Percentiles rank a stretch among this genome's conserved stretches.
Evolutionary conservation across 2,113 vertebrate species (phyloP).

Genomic region (Amblyopsis rosae): DNA sequence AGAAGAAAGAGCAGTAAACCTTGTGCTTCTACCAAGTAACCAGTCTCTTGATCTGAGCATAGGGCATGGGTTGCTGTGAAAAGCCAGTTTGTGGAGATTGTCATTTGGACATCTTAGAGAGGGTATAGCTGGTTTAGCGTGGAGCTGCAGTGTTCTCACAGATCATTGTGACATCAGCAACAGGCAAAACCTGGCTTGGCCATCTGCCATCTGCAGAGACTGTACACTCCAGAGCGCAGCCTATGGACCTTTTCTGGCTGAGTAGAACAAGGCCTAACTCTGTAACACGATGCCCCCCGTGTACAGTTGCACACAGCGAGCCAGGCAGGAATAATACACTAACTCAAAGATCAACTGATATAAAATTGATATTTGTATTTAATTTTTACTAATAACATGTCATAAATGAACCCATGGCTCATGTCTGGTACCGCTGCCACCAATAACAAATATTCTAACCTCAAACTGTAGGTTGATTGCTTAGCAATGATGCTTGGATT

Average conservation of each 20-base stretch:
- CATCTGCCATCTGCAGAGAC: conserved; percentile 5
- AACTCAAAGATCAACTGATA: conserved; percentile 2
- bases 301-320: background rate
- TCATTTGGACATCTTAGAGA: background rate
- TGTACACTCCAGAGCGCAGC: conserved; percentile 1
- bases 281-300: background rate
- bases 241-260: background rate
- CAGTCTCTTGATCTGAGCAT: conserved; percentile 27
- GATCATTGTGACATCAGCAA: conserved; percentile 31
- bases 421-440: background rate
- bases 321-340: background rate
- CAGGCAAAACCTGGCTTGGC: conserved; percentile 5
- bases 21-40: background rate
- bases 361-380: background rate
- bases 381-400: conserved; percentile 3
- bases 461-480: background rate
- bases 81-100: conserved; percentile 7
- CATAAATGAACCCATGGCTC: background rate
- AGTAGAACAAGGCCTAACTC: background rate
- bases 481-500: background rate
- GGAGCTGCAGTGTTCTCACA: conserved; percentile 49
- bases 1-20: background rate
- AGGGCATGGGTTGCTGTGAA: background rate
- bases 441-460: background rate
- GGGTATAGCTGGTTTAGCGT: conserved; percentile 23